Evolutionary conservation across 2,797 vertebrate genomes (phyloP).

Genomic region (Smutsia temminckii): DNA sequence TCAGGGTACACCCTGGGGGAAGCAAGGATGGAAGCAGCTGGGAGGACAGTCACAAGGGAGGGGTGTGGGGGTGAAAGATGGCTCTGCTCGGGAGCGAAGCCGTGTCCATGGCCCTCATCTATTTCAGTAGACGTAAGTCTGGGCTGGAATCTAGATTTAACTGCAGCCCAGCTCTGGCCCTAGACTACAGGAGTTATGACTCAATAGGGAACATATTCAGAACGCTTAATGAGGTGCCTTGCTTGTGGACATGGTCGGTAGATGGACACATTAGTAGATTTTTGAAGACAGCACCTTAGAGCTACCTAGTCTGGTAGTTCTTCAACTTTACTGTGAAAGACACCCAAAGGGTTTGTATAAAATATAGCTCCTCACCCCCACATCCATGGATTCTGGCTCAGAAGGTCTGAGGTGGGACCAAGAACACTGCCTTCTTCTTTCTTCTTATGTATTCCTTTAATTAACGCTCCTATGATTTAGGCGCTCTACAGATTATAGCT

Average conservation of each 20-base stretch:
- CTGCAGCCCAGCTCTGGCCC: not conserved
- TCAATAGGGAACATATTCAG: not conserved
- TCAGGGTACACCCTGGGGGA: not conserved
- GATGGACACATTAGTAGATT: not conserved
- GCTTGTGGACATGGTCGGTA: not conserved
- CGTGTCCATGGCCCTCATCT: not conserved
- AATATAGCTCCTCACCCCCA: not conserved
- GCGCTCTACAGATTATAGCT: not conserved
- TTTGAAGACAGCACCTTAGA: not conserved
- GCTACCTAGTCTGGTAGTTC: not conserved
- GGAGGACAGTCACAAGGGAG: not conserved
- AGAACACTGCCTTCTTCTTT: not conserved
- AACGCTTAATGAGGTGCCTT: not conserved
- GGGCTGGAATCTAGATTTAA: not conserved
- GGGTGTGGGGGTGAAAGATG: not conserved
- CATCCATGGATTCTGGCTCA: not conserved
- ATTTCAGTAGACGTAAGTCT: not conserved
- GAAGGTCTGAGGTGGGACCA: not conserved
- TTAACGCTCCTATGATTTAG: not conserved
- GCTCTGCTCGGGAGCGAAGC: not conserved
- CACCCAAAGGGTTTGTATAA: not conserved
- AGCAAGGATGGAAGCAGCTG: not conserved
- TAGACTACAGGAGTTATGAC: not conserved
- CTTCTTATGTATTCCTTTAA: not conserved
- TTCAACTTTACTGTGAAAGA: not conserved